A percentile compares a stretch with the other conserved stretches of the same genome.
These are phyloP conservation scores for Ctena decussata DNA, from an alignment of 2,888 invertebrate species.

Conservation along the genomic window DNA sequence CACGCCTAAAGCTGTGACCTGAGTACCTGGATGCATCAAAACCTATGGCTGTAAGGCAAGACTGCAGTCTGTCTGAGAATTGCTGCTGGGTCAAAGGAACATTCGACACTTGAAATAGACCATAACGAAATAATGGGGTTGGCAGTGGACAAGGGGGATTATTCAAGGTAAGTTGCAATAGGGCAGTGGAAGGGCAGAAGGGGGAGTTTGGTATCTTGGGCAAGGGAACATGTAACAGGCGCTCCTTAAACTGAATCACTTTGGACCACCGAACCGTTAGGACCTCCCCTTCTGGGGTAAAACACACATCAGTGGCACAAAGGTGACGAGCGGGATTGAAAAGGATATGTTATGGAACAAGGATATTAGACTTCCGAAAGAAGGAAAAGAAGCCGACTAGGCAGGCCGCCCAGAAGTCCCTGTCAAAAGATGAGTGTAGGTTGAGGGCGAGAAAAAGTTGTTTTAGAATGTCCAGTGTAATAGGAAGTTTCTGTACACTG, in stretches of 20 bases:
- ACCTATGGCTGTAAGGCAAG: background rate
- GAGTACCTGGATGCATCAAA: background rate
- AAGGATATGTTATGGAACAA: background rate
- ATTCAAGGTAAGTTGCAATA: background rate
- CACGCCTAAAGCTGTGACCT: background rate
- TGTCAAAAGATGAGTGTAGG: background rate
- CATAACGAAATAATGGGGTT: background rate
- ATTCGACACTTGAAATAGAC: background rate
- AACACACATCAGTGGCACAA: background rate
- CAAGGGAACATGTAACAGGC: background rate
- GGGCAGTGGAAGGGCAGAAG: conserved; percentile 6
- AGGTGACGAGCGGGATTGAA: background rate
- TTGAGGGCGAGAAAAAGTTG: background rate
- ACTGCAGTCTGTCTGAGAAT: background rate
- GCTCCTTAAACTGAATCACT: background rate
- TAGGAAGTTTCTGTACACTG: conserved; percentile 2
- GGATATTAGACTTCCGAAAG: conserved; percentile 16
- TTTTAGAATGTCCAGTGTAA: background rate
- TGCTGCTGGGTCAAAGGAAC: background rate
- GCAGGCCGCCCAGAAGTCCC: conserved; percentile 18
- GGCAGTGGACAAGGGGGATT: background rate
- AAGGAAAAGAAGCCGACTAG: conserved; percentile 29
- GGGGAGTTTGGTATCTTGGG: conserved; percentile 5
- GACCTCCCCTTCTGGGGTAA: background rate
- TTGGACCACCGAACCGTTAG: conserved; percentile 7